Conservation (phyloP, 2,113 vertebrate species). For the Siniperca chuatsi region DNA sequence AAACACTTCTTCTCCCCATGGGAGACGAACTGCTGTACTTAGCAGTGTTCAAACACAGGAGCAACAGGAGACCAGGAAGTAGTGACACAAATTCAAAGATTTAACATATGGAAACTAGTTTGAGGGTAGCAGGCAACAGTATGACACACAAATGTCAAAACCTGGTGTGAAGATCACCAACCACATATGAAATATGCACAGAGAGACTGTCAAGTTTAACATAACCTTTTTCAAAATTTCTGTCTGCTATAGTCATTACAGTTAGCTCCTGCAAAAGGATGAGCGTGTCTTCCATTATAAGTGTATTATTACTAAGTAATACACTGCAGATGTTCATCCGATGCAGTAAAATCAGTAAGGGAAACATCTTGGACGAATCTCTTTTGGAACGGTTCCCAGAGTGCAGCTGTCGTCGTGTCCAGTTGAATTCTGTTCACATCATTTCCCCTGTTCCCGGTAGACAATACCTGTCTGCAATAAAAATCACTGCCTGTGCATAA, state of each 20-base stretch:
- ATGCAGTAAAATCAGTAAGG: conserved; percentile 67
- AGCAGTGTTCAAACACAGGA: conserved; percentile 25
- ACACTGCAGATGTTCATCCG: conserved; percentile 74
- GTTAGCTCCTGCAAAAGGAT: conserved; percentile 66
- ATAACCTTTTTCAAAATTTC: conserved; percentile 41
- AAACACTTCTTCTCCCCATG: conserved; percentile 2
- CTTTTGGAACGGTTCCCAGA: conserved; percentile 78
- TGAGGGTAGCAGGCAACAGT: conserved; percentile 38
- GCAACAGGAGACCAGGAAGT: conserved; percentile 9
- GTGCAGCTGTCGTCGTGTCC: conserved; percentile 88
- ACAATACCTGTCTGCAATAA: conserved; percentile 88
- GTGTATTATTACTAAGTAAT: conserved; percentile 82
- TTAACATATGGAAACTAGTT: conserved; percentile 64
- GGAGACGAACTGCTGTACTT: neutral
- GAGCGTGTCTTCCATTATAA: conserved; percentile 72
- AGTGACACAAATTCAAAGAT: conserved; percentile 1
- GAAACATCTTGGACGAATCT: conserved; percentile 77
- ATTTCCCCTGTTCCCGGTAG: conserved; percentile 81
- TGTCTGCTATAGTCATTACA: conserved; percentile 72
- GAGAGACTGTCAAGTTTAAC: conserved; percentile 63
- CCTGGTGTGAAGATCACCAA: conserved; percentile 67
- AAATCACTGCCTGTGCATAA: conserved; percentile 80
- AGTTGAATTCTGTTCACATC: conserved; percentile 90
- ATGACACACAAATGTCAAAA: conserved; percentile 69
- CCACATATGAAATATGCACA: conserved; percentile 58